These are phyloP conservation scores for Nephrocerus scutellatus DNA, from an alignment of 2,888 invertebrate genomes.

Conservation along the genomic window DNA sequence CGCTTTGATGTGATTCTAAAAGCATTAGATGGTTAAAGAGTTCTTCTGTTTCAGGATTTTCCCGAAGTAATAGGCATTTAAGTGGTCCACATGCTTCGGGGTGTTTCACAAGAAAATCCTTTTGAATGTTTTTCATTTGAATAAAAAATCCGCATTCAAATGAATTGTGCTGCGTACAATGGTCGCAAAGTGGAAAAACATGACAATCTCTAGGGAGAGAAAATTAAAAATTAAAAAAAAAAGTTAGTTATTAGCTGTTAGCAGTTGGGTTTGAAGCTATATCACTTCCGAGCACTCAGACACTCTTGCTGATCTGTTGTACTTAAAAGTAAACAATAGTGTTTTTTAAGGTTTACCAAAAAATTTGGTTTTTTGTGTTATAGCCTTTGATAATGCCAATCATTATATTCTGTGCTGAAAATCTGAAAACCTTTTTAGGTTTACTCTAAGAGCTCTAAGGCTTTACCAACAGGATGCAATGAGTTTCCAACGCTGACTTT, in stretches of 20 bases:
- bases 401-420: too few relatives aligned
- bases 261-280: too few relatives aligned
- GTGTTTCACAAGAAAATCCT: conserved; percentile 23
- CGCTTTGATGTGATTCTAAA: conserved; percentile 55
- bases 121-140: conserved; percentile 37
- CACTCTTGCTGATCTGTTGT: background rate
- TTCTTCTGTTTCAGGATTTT: conserved; percentile 37
- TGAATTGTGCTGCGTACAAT: conserved; percentile 47
- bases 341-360: too few relatives aligned
- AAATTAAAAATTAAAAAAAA: too few relatives aligned
- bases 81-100: conserved; percentile 38
- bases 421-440: too few relatives aligned
- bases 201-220: conserved; percentile 52
- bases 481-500: too few relatives aligned
- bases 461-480: too few relatives aligned
- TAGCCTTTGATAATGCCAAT: too few relatives aligned
- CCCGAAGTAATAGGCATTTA: conserved; percentile 50
- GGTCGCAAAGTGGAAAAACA: conserved; percentile 50
- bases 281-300: too few relatives aligned
- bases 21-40: conserved; percentile 51
- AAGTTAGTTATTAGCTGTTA: too few relatives aligned
- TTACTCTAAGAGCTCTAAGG: too few relatives aligned
- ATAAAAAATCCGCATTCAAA: conserved; percentile 51
- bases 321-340: background rate
- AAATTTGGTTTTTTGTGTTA: too few relatives aligned